Percentiles rank a stretch among this genome's conserved stretches.
These are phyloP conservation scores for Acipenser ruthenus DNA, from an alignment of 2,797 vertebrate genomes.

Conservation along the genomic window DNA sequence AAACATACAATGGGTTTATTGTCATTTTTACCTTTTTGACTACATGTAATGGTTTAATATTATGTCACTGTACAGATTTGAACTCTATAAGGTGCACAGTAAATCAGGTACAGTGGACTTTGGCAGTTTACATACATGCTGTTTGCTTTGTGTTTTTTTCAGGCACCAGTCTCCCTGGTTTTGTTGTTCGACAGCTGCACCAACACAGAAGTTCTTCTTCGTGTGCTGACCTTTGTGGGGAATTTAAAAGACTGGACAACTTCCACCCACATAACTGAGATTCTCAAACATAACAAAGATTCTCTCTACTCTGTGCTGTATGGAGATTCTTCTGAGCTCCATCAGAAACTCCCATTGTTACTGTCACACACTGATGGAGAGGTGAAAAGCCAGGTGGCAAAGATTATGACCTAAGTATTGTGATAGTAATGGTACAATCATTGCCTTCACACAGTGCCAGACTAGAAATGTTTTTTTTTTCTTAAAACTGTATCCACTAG, in stretches of 20 bases:
- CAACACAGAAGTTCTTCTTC: slow-evolving; percentile 68
- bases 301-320: slow-evolving; percentile 72
- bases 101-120: not conserved
- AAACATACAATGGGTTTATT: no score
- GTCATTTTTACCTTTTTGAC: no score
- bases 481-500: no score
- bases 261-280: slow-evolving; percentile 41
- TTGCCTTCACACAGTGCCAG: no score
- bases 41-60: no score
- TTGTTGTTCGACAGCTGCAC: slow-evolving; percentile 65
- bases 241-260: slow-evolving; percentile 71
- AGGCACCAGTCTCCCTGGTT: slow-evolving; percentile 77
- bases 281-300: slow-evolving; percentile 54
- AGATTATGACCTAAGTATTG: slow-evolving; percentile 56
- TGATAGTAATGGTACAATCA: no score
- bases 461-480: no score
- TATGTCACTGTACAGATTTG: not conserved
- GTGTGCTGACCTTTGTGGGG: slow-evolving; percentile 68
- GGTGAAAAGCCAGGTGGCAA: slow-evolving; percentile 74
- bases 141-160: slow-evolving; percentile 12
- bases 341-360: slow-evolving; percentile 68
- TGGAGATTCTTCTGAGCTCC: slow-evolving; percentile 62
- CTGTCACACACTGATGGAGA: slow-evolving; percentile 69
- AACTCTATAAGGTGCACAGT: not conserved
- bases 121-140: not conserved